Base-by-base conservation (phyloP, 2,888 invertebrate species). In the Metalampra italica region DNA sequence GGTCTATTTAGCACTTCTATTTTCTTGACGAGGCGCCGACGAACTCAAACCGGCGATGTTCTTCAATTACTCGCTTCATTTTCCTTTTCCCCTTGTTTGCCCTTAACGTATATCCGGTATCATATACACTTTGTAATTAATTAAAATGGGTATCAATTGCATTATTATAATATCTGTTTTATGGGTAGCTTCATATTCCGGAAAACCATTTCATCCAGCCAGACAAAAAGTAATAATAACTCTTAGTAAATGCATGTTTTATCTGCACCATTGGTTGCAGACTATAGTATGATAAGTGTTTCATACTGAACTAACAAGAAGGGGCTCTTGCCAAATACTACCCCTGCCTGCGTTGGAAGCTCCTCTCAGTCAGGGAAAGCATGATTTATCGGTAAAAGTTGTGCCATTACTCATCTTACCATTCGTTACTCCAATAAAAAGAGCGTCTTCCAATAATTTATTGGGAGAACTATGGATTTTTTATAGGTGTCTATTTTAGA, bases 371-470 rank as follows among this genome's bases (percentile, higher is more conserved):
- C 68, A 72, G 71, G 76, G 75, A 75, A 77, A 78, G 70, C 73
- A 71, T 85, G 87, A 89, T 88, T 89, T 89, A 89, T 88, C 64
- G 79, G 71, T 68, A 64, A 84, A 89, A 88, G 78, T 89, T 88
- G 67, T 64, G 64, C 86, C 87, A 86, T 89, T 84, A 84, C 76
- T 89, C 88, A 88, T 88, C 81, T 80, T 75, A 84, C 78, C 87
- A 88, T 88, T 88, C 87, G 88, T 85, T 86, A 85, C 82, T 84
- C 75, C 85, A 85, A 86, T 88, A 88, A 89, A 85, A 88, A 87
- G 78, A 82, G 80, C 79, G 81, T 82, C 83, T 84, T 77, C 74
- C 75, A 66, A 84, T 83, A 82, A 87, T 86, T 86, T 87, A 88
- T 89, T 75, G 73, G 75, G 66, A 67, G 66, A 71, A 71, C 74